Conservation (phyloP, 2,797 vertebrate species). For the Phylloscopus collybita region DNA sequence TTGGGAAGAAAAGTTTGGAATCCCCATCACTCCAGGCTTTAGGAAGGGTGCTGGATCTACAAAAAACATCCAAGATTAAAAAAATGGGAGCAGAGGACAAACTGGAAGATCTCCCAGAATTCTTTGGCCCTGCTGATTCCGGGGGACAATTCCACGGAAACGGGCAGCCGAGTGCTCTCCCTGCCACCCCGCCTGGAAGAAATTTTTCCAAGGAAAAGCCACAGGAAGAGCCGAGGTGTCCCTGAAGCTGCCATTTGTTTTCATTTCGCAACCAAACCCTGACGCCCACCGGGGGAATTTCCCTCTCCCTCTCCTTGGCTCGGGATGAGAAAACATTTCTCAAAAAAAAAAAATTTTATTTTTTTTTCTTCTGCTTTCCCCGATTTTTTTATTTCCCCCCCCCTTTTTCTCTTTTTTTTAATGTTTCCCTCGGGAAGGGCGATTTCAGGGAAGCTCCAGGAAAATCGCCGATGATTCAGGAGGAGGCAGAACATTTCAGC, state of each 20-base stretch:
- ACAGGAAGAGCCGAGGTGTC: background rate
- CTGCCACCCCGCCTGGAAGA: background rate
- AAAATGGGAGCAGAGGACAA: background rate
- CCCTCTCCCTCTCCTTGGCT: background rate
- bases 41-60: background rate
- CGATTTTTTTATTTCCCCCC: no score
- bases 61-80: background rate
- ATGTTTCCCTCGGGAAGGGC: background rate
- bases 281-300: background rate
- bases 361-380: background rate
- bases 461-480: background rate
- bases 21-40: background rate
- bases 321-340: background rate
- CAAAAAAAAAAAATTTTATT: no score
- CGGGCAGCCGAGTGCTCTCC: background rate
- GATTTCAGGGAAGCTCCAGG: background rate
- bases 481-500: background rate
- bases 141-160: accelerated
- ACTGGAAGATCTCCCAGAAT: background rate
- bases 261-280: background rate
- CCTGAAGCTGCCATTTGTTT: background rate
- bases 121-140: background rate
- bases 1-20: background rate
- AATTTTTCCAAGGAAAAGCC: background rate
- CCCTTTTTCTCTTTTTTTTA: background rate